These are phyloP conservation scores for Pteruthius melanotis DNA, from an alignment of 2,113 vertebrate genomes.

Conservation along the genomic window DNA sequence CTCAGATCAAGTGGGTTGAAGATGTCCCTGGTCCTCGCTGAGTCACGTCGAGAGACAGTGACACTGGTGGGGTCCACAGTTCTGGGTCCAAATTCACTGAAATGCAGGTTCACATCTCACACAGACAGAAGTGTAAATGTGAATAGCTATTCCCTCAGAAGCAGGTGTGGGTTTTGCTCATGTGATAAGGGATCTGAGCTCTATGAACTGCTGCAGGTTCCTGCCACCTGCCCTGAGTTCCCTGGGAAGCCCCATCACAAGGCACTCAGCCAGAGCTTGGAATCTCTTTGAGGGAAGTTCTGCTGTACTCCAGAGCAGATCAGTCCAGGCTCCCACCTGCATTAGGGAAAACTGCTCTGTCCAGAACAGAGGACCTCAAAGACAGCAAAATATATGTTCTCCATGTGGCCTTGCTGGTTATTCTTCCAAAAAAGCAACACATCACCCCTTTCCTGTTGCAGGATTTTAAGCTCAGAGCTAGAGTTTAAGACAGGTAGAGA, in stretches of 20 bases:
- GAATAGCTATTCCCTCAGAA: neutral
- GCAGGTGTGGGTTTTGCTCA: neutral
- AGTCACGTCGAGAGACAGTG: neutral
- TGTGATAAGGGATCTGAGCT: neutral
- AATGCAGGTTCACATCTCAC: neutral
- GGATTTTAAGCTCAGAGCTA: neutral
- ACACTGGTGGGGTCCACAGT: neutral
- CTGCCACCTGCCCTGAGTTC: neutral
- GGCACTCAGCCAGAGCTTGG: neutral
- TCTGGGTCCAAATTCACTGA: neutral
- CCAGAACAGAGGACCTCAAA: neutral
- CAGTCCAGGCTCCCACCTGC: neutral
- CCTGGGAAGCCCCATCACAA: accelerated
- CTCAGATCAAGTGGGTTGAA: neutral
- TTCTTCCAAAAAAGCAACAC: neutral
- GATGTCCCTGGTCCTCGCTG: accelerated
- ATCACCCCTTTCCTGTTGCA: neutral
- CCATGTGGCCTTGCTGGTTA: accelerated
- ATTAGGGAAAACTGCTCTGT: neutral
- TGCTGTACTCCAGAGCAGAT: accelerated
- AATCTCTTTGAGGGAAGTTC: neutral
- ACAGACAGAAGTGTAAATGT: neutral
- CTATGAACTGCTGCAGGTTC: accelerated
- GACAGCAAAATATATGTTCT: neutral
- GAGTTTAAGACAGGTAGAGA: neutral